Evolutionary conservation across 2,113 vertebrate genomes (phyloP).

Genomic region (Turnix velox): DNA sequence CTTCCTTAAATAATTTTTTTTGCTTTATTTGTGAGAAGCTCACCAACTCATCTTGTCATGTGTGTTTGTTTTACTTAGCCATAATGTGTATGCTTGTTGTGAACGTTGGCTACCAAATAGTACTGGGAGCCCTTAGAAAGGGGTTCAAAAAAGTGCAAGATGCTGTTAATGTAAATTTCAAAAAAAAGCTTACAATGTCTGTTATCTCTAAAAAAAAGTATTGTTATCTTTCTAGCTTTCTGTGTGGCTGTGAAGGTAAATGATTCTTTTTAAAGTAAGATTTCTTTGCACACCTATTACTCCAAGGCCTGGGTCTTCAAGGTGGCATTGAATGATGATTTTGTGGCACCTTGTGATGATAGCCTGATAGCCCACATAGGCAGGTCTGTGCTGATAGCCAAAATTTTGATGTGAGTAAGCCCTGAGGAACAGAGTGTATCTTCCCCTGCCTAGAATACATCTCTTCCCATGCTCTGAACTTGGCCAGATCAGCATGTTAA

Average conservation of each 20-base stretch:
- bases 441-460: background rate
- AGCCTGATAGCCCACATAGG: background rate
- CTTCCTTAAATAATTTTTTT: background rate
- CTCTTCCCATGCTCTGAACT: background rate
- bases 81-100: fast-evolving
- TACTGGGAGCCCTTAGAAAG: background rate
- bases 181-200: background rate
- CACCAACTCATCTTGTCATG: background rate
- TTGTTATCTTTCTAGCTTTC: background rate
- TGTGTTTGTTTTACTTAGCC: background rate
- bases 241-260: background rate
- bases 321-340: background rate
- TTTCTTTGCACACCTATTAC: background rate
- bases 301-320: background rate
- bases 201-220: background rate
- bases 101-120: background rate
- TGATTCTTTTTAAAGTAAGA: background rate
- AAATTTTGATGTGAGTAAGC: background rate
- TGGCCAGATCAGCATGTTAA: background rate
- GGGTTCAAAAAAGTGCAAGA: background rate
- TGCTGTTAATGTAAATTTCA: background rate
- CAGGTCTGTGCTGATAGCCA: background rate
- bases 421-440: background rate
- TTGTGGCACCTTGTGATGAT: background rate
- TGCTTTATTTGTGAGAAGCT: background rate